A percentile compares a stretch with the other conserved stretches of the same genome.
phyloP scores from a whole-genome alignment of 2,888 invertebrate genomes.

The Copidosoma aretas region DNA sequence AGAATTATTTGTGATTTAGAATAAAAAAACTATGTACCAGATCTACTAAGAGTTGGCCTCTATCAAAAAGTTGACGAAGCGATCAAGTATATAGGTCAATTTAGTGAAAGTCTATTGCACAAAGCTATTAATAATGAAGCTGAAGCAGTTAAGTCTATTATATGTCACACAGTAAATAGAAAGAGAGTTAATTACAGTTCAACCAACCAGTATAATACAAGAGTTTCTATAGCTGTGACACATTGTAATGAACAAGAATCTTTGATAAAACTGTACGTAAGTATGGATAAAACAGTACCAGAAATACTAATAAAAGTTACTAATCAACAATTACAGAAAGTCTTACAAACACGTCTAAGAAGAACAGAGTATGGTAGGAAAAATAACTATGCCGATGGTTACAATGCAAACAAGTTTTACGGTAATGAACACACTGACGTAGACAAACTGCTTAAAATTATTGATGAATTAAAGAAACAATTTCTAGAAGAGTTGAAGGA shows the following conservation, averaged over 20 bases:
- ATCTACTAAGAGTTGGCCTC: too few relatives aligned
- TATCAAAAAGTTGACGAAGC: too few relatives aligned
- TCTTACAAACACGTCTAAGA: neutral
- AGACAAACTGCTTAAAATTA: slow-evolving; percentile 34
- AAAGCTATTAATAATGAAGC: slow-evolving; percentile 19
- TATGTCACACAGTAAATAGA: neutral
- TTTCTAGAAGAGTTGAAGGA: neutral
- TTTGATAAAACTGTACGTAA: slow-evolving; percentile 19
- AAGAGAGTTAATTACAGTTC: slow-evolving; percentile 8
- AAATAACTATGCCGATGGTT: neutral
- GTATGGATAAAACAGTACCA: slow-evolving; percentile 1
- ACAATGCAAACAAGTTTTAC: neutral
- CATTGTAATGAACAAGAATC: slow-evolving; percentile 26
- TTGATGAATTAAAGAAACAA: neutral
- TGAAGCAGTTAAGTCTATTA: slow-evolving; percentile 15
- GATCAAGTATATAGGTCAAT: too few relatives aligned
- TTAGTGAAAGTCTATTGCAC: too few relatives aligned
- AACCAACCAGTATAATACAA: slow-evolving; percentile 9
- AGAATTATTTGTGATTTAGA: too few relatives aligned
- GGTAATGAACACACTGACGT: neutral
- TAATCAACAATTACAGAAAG: neutral
- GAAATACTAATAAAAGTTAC: neutral
- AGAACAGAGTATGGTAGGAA: neutral
- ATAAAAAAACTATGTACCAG: too few relatives aligned
- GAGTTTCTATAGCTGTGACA: slow-evolving; percentile 4